Evolutionary conservation across 2,113 vertebrate genomes (phyloP).

Genomic region (Ranitomeya imitator): DNA sequence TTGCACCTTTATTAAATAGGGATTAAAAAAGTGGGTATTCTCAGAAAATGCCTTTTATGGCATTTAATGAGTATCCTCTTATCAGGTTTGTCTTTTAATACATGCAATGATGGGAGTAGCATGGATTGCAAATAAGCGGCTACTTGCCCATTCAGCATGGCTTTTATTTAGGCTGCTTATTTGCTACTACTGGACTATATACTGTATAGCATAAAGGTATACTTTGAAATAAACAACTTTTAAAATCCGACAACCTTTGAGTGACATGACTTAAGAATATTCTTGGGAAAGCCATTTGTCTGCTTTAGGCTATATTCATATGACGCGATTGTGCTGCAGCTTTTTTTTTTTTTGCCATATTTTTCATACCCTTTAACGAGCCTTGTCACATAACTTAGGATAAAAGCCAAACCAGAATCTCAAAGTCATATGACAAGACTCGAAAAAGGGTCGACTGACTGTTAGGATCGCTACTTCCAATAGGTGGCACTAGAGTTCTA

Average conservation of each 20-base stretch:
- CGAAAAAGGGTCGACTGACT: no score
- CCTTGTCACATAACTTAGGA: no score
- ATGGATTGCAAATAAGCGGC: neutral
- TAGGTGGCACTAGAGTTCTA: no score
- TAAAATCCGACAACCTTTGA: neutral
- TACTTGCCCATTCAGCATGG: neutral
- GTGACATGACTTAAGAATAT: neutral
- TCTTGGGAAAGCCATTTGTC: neutral
- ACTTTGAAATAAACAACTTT: conserved; percentile 31
- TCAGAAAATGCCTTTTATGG: neutral
- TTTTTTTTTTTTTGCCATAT: no score
- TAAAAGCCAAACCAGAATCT: no score
- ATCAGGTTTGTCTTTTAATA: neutral
- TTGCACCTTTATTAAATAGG: neutral
- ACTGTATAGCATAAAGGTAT: conserved; percentile 12
- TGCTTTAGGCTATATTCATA: neutral
- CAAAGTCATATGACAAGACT: no score
- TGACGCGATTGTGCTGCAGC: no score
- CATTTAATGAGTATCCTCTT: neutral
- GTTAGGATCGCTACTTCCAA: no score
- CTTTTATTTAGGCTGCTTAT: conserved; percentile 1
- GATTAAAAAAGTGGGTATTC: neutral
- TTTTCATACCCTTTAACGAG: no score
- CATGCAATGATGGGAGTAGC: neutral
- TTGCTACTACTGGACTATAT: neutral